phyloP scores from a whole-genome alignment of 1,140 invertebrate species.

The Meloidogyne exigua region DNA sequence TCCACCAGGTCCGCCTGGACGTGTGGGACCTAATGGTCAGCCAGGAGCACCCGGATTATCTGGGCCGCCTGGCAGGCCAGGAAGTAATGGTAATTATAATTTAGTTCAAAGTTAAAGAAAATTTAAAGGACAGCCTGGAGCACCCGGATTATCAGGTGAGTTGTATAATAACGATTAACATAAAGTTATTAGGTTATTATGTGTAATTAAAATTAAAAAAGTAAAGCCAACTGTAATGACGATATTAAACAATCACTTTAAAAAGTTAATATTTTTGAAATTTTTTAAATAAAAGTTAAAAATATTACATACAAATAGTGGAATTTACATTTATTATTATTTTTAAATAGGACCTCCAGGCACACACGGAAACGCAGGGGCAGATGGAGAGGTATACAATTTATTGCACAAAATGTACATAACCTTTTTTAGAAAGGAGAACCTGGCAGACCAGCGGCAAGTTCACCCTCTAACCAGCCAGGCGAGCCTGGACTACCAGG shows the following conservation, averaged over 20 bases:
- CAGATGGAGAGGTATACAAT: conserved; percentile 23
- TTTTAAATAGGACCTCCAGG: conserved; percentile 39
- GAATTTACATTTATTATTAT: no score
- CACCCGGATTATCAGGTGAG: conserved; percentile 31
- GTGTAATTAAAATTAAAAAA: no score
- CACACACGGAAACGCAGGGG: conserved; percentile 18
- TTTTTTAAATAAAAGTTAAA: no score
- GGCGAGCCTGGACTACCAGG: conserved; percentile 34
- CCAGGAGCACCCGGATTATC: conserved; percentile 34
- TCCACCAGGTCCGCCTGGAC: conserved; percentile 42
- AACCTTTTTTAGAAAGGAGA: conserved; percentile 28
- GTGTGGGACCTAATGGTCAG: conserved; percentile 27
- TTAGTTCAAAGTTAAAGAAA: background rate
- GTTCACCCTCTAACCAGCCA: conserved; percentile 36
- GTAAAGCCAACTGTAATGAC: no score
- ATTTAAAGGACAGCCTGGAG: conserved; percentile 36
- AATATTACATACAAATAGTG: no score
- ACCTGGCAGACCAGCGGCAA: conserved; percentile 34
- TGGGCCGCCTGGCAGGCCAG: conserved; percentile 29
- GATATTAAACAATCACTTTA: no score
- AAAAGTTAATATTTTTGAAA: no score
- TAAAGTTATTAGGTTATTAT: no score
- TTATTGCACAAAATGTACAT: background rate
- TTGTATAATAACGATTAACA: no score
- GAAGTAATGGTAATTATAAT: conserved; percentile 25